Evolutionary conservation across 2,888 invertebrate species (phyloP).

Genomic region (Clistopyga incitator): DNA sequence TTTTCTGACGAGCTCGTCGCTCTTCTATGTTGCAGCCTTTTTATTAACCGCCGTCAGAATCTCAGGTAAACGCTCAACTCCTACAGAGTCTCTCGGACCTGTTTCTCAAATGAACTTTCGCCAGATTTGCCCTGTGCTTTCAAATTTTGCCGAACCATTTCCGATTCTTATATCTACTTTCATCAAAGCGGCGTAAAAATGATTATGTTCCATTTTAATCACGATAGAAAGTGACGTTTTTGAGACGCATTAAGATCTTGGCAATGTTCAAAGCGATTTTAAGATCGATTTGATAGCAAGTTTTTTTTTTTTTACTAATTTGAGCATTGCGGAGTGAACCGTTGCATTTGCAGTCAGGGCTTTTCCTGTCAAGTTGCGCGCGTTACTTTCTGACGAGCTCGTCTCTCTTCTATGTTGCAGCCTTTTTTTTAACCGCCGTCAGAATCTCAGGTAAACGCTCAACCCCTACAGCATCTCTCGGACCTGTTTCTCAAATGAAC

Average conservation of each 20-base stretch:
- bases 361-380: constrained; percentile 23
- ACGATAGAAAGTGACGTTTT: too few species aligned
- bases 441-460: constrained; percentile 52
- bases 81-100: constrained; percentile 16
- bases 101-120: constrained; percentile 70
- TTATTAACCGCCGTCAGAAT: constrained; percentile 16
- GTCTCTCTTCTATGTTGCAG: constrained; percentile 2
- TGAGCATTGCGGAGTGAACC: constrained; percentile 5
- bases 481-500: constrained; percentile 69
- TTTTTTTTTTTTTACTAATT: too few species aligned
- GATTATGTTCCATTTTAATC: too few species aligned
- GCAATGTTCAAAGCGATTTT: too few species aligned
- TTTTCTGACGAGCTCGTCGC: not conserved
- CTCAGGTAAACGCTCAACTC: constrained; percentile 50
- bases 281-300: too few species aligned
- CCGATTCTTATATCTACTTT: not conserved
- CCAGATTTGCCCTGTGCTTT: not conserved
- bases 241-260: too few species aligned
- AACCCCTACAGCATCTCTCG: constrained; percentile 17
- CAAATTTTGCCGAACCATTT: too few species aligned
- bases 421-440: not conserved
- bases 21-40: not conserved
- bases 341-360: constrained; percentile 8
- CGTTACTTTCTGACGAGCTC: constrained; percentile 13
- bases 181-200: too few species aligned